These are phyloP conservation scores for Xestia ashworthii DNA, from an alignment of 2,888 invertebrate species.

Conservation along the genomic window DNA sequence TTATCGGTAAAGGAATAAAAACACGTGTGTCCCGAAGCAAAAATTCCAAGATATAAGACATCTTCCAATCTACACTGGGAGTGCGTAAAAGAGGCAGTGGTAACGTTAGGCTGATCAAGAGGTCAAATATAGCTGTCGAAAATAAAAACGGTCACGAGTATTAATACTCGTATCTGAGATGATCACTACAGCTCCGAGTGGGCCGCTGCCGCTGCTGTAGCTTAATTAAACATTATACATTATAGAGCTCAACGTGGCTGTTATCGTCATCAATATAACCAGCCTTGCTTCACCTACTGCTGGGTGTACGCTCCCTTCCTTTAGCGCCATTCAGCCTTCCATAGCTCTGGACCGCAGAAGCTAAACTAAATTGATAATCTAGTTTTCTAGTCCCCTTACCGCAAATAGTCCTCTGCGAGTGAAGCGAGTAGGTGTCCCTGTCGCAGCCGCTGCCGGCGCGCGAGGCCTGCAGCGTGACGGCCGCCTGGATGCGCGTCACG, in stretches of 20 bases:
- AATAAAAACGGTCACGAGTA: not conserved
- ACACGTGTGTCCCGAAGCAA: not conserved
- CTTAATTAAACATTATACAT: not conserved
- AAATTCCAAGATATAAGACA: not conserved
- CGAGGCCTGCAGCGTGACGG: slow-evolving; percentile 93
- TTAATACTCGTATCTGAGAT: not conserved
- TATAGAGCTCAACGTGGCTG: not conserved
- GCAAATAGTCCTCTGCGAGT: slow-evolving; percentile 96
- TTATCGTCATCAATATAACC: not conserved
- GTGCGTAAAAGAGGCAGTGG: not conserved
- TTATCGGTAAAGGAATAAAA: not conserved
- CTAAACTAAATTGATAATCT: not conserved
- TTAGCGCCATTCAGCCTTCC: not conserved
- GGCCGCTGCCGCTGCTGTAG: not conserved
- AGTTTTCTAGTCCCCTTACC: slow-evolving; percentile 83
- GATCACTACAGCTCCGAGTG: not conserved
- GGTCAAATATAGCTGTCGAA: not conserved
- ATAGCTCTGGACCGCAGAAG: not conserved
- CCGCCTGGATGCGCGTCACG: slow-evolving; percentile 92
- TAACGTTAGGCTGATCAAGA: not conserved
- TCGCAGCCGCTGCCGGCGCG: slow-evolving; percentile 99
- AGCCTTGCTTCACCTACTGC: not conserved
- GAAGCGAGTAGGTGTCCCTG: slow-evolving; percentile 97
- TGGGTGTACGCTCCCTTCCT: not conserved
- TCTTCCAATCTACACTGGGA: not conserved